These are phyloP conservation scores for Gobionotothen gibberifrons DNA, from an alignment of 2,797 vertebrate genomes.

Conservation along the genomic window DNA sequence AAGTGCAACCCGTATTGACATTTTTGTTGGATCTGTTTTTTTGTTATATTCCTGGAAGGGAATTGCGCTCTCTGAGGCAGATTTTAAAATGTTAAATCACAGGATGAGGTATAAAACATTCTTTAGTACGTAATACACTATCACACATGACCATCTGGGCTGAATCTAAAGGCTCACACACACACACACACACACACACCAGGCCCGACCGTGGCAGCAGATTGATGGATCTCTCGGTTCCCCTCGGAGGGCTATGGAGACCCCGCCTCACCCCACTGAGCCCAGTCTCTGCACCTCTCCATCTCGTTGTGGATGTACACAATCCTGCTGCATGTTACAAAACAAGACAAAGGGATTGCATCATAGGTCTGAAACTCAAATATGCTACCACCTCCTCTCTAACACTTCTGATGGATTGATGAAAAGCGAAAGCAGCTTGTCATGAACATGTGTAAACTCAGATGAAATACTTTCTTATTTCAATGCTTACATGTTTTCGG, in stretches of 20 bases:
- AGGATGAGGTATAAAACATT: conserved; percentile 3
- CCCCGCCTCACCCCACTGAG: conserved; percentile 29
- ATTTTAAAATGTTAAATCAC: conserved; percentile 21
- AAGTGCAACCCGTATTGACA: conserved; percentile 23
- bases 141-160: conserved; percentile 32
- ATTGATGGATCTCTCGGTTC: conserved; percentile 49
- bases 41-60: conserved; percentile 4
- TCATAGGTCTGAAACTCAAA: conserved; percentile 68
- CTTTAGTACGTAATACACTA: conserved; percentile 22
- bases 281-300: conserved; percentile 47
- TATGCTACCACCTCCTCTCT: conserved; percentile 64
- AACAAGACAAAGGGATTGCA: conserved; percentile 78
- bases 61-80: conserved; percentile 31
- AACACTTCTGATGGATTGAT: conserved; percentile 75
- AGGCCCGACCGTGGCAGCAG: conserved; percentile 26
- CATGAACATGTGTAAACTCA: conserved; percentile 60
- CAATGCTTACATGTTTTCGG: conserved; percentile 1
- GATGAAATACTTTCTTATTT: conserved; percentile 38
- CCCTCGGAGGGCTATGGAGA: conserved; percentile 41
- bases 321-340: conserved; percentile 67
- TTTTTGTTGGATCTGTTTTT: conserved; percentile 27
- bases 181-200: conserved; percentile 23
- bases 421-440: conserved; percentile 64
- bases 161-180: conserved; percentile 49
- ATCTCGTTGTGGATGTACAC: conserved; percentile 64